Evolutionary conservation across 2,888 invertebrate genomes (phyloP).

Genomic region (Erebia palarica): DNA sequence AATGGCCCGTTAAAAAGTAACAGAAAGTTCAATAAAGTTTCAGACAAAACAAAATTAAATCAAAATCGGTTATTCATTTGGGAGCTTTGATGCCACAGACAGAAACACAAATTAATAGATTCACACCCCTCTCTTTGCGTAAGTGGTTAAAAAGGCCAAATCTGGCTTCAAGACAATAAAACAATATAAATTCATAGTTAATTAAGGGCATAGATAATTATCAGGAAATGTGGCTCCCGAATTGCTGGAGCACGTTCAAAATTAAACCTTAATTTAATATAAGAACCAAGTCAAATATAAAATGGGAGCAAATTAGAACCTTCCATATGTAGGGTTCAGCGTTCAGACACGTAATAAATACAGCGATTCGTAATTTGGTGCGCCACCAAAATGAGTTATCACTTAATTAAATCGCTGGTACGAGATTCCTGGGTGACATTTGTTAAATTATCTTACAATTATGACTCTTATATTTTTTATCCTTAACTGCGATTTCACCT

Average conservation of each 20-base stretch:
- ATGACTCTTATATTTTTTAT: too few relatives aligned
- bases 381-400: constrained; percentile 2
- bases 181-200: constrained; percentile 7
- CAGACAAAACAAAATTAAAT: too few relatives aligned
- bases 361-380: background rate
- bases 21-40: too few relatives aligned
- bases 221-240: background rate
- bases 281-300: constrained; percentile 12
- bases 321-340: background rate
- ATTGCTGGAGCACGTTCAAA: background rate
- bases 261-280: constrained; percentile 11
- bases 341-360: background rate
- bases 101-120: too few relatives aligned
- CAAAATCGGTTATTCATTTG: too few relatives aligned
- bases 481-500: too few relatives aligned
- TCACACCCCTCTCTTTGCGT: too few relatives aligned
- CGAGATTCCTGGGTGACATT: background rate
- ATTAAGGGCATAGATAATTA: constrained; percentile 5
- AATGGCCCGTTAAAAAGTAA: too few relatives aligned
- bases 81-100: too few relatives aligned
- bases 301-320: constrained; percentile 7
- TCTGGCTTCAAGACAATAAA: background rate
- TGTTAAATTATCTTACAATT: background rate
- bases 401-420: constrained; percentile 2
- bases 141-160: background rate